Evolutionary conservation across 2,888 invertebrate species (phyloP).

Genomic region (Campaea margaritaria): DNA sequence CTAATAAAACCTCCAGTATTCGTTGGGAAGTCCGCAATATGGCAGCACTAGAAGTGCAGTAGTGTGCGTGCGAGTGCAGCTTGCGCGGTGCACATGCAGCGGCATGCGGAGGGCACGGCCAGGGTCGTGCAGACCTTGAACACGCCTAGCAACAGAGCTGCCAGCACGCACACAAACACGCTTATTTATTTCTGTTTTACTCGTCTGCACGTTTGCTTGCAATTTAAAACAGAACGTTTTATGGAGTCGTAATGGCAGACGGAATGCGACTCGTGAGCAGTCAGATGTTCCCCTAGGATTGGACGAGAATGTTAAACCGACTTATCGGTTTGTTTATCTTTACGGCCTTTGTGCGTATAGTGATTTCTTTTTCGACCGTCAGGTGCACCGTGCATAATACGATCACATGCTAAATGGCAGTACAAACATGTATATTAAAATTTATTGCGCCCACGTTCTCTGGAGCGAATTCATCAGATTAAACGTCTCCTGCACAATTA

Average conservation of each 20-base stretch:
- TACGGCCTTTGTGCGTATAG: conserved; percentile 34
- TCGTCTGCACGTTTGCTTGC: conserved; percentile 73
- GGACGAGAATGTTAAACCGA: conserved; percentile 46
- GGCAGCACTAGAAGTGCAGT: conserved; percentile 29
- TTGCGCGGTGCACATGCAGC: conserved; percentile 65
- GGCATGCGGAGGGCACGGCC: conserved; percentile 62
- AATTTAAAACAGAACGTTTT: conserved; percentile 73
- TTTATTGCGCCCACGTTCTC: conserved; percentile 18
- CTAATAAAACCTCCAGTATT: conserved; percentile 8
- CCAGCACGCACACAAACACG: conserved; percentile 51
- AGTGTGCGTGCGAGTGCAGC: conserved; percentile 55
- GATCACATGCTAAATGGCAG: conserved; percentile 14
- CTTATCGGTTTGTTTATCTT: conserved; percentile 52
- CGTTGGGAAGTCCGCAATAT: conserved; percentile 8
- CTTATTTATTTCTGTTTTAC: conserved; percentile 78
- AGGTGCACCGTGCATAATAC: conserved; percentile 15
- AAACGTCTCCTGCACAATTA: conserved; percentile 25
- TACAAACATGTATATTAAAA: conserved; percentile 23
- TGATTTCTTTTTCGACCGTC: conserved; percentile 17
- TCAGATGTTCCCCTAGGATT: conserved; percentile 48
- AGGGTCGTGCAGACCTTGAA: conserved; percentile 79
- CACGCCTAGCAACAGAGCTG: conserved; percentile 79
- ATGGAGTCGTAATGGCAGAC: conserved; percentile 65
- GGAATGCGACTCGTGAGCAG: conserved; percentile 55
- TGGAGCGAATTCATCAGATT: conserved; percentile 31